These are phyloP conservation scores for Dicycla oo DNA, from an alignment of 2,888 invertebrate species.

Conservation along the genomic window DNA sequence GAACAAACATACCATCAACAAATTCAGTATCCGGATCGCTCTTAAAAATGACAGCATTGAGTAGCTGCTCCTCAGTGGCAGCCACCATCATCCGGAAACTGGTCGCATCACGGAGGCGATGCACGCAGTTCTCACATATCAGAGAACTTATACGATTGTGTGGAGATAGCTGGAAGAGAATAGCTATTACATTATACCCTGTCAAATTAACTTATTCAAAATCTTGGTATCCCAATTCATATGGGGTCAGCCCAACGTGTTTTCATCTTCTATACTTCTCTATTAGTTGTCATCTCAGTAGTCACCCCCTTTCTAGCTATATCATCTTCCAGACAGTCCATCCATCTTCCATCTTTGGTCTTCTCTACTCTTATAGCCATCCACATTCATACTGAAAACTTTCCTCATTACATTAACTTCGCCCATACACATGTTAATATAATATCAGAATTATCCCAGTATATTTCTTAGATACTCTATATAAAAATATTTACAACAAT, in stretches of 20 bases:
- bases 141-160: slow-evolving; percentile 64
- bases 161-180: slow-evolving; percentile 74
- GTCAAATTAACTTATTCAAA: background rate
- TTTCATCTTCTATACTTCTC: background rate
- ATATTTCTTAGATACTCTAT: too few species aligned
- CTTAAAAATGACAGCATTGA: slow-evolving; percentile 55
- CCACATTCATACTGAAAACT: too few species aligned
- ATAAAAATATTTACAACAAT: too few species aligned
- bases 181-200: background rate
- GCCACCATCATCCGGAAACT: slow-evolving; percentile 74
- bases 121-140: slow-evolving; percentile 75
- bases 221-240: background rate
- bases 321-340: background rate
- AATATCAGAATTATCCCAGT: too few species aligned
- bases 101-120: slow-evolving; percentile 73
- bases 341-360: background rate
- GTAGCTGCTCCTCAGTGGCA: slow-evolving; percentile 71
- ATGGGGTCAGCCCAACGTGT: background rate
- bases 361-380: background rate
- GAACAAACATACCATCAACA: slow-evolving; percentile 60
- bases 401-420: too few species aligned
- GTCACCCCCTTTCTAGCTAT: background rate
- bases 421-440: too few species aligned
- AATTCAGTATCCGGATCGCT: slow-evolving; percentile 64
- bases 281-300: background rate